Base-by-base conservation (phyloP, 2,888 invertebrate species). In the Oscheius sp. region DNA sequence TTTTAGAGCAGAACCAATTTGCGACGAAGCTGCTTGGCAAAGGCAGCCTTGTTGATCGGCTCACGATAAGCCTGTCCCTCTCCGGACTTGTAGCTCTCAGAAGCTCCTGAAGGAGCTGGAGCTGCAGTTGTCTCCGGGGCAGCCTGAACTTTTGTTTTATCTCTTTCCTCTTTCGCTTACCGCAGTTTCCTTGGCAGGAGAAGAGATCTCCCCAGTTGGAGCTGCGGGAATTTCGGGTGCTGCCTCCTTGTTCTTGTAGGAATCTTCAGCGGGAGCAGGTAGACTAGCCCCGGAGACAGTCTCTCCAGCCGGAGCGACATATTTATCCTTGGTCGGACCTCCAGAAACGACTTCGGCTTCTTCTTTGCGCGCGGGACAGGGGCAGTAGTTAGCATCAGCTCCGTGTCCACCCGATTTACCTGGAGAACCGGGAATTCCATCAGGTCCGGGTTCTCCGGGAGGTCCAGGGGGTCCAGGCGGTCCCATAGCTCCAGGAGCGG, bases 401-500 rank as follows among this genome's bases (percentile, higher is more conserved):
- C 73, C 73, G 32, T 35, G 37, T n/a, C 48, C 63, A 33, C 73
- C 73, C 32, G 42, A 29, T 55, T 65, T 51, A 35, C 73, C 73
- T 11, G 73, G 73, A 1, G 21, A 11, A 9, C 73, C 73, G 42
- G 73, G 73, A 73, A 73, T 63, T 37, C 73, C 73, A 13, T 62
- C 57, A 33, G 72, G 51, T 32, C 72, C 72, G 2, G 60, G 60
- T 37, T 72, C 72, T 62, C 72, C 72, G 9, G 72, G 72, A 35
- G 72, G 60, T 50, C 72, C 72, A 9, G 75, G 80, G 33, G 80
- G 83, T 70, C 86, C 86, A 47, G 74, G 74, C 21, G 77, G 82
- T 66, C 86, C 86, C 62, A 76, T 81, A 35, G 77, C 73, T 62
- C 87, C 87, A 9, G 79, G 78, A 9, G 79, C 48, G n/a, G 83